Evolutionary conservation across 2,888 invertebrate genomes (phyloP).

Genomic region (Tetheella fluctuosa): DNA sequence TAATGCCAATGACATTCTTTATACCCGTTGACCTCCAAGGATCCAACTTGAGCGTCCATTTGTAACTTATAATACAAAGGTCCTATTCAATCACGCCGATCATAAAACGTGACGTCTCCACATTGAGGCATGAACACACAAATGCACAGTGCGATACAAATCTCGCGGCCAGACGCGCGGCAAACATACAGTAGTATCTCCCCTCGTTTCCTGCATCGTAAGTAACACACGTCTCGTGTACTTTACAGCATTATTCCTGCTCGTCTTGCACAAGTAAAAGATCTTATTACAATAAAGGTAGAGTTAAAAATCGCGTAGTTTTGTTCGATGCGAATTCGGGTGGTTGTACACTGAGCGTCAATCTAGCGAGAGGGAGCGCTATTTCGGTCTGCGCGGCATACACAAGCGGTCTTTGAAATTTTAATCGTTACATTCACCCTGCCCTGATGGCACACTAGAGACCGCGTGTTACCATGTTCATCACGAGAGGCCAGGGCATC

Average conservation of each 20-base stretch:
- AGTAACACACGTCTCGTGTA: constrained; percentile 68
- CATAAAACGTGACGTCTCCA: constrained; percentile 59
- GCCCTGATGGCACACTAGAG: constrained; percentile 71
- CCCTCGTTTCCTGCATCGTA: constrained; percentile 77
- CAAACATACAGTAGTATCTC: constrained; percentile 68
- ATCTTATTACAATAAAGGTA: constrained; percentile 46
- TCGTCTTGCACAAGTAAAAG: constrained; percentile 26
- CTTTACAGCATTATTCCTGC: constrained; percentile 53
- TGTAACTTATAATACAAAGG: constrained; percentile 35
- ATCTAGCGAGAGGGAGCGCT: constrained; percentile 71
- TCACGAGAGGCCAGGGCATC: constrained; percentile 42
- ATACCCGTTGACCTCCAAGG: constrained; percentile 28
- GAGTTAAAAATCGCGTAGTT: constrained; percentile 54
- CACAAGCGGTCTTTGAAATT: constrained; percentile 80
- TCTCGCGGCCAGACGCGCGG: constrained; percentile 64
- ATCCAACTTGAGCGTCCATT: constrained; percentile 30
- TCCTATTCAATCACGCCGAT: constrained; percentile 56
- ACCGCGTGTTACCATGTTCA: constrained; percentile 59
- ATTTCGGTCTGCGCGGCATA: constrained; percentile 75
- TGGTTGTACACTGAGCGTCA: constrained; percentile 61
- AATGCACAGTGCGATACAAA: constrained; percentile 69
- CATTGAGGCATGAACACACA: constrained; percentile 53
- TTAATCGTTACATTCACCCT: constrained; percentile 83
- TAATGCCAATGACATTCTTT: constrained; percentile 11
- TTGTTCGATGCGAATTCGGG: constrained; percentile 41